Percentiles rank a stretch among this genome's conserved stretches.
Evolutionary conservation across 2,113 vertebrate species (phyloP).

Genomic region (Onychostoma macrolepis): DNA sequence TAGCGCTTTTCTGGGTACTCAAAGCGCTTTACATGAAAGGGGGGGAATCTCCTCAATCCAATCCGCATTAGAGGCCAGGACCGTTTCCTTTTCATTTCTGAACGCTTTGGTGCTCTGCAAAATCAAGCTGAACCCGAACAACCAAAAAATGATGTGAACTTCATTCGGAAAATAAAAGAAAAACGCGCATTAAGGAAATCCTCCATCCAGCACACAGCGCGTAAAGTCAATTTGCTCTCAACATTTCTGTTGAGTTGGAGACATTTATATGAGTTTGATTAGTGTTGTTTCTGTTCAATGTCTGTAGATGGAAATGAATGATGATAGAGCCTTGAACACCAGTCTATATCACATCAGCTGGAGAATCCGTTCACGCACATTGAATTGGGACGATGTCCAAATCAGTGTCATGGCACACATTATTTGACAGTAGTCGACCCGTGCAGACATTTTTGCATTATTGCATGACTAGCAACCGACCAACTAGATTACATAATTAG

Average conservation of each 20-base stretch:
- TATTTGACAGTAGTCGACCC: background rate
- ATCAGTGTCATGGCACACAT: background rate
- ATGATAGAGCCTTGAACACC: background rate
- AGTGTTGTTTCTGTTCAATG: background rate
- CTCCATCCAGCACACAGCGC: background rate
- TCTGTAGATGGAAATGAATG: background rate
- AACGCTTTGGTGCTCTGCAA: background rate
- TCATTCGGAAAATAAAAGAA: background rate
- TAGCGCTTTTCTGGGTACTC: too few species aligned
- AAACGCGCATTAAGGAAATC: background rate
- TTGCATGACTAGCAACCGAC: background rate
- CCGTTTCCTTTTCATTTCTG: background rate
- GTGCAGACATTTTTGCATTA: background rate
- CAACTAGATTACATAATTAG: background rate
- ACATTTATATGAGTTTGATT: background rate
- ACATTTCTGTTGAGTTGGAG: background rate
- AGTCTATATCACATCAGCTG: background rate
- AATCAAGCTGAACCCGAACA: background rate
- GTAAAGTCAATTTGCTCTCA: background rate
- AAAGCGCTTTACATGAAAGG: too few species aligned
- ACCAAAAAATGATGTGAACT: background rate
- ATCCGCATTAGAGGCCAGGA: background rate
- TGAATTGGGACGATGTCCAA: background rate
- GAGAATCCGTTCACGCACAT: background rate
- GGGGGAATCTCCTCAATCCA: too few species aligned